Base-by-base conservation (phyloP, 2,888 invertebrate genomes). In the Drosophila histrio region DNA sequence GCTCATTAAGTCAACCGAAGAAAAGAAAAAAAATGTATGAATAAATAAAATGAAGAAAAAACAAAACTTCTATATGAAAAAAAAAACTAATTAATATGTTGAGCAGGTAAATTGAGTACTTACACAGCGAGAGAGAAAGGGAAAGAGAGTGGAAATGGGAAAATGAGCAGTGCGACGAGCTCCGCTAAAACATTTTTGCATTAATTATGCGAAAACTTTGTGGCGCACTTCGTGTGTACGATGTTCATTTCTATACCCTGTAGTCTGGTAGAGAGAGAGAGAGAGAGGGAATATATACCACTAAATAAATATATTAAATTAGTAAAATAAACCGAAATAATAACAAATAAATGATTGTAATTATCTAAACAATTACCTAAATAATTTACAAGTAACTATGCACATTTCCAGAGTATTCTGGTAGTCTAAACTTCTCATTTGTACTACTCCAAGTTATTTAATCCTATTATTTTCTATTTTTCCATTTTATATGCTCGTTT, bases 51-150 rank as follows among this genome's bases (percentile, higher is more conserved):
- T 17, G 19, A 15, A 21, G n/a, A 43, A n/a, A 11, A 9, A 8
- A 15, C 49, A 28, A 24, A 50, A 19, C 21, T 52, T 24, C 3
- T 60, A 58, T 53, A 64, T 70, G 72, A 67, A 74, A 82, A 87
- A 61, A 67, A 74, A 82, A 87, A 61, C 79, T 86, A 82, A 82
- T 88, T 82, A 88, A 82, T 88, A 88, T 82, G 88, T 82, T 70
- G 69, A 58, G 54, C 73, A 73, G 77, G 72, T 60, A 56, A 63
- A 70, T 72, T 68, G 38, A 75, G 39, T 32, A 22, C 50, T 49
- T 11, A 34, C 30, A 26, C 34, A 11, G 2, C 15, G 21, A 13
- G 30, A 13, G 13, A 17, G 44, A 7, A 21, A 11, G 36, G 9
- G 58, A 34, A 13, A n/a, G 21, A 24, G 17, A 19, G 30, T 7